These are phyloP conservation scores for Rugalucina vietnamica DNA, from an alignment of 2,888 invertebrate species.

Conservation along the genomic window DNA sequence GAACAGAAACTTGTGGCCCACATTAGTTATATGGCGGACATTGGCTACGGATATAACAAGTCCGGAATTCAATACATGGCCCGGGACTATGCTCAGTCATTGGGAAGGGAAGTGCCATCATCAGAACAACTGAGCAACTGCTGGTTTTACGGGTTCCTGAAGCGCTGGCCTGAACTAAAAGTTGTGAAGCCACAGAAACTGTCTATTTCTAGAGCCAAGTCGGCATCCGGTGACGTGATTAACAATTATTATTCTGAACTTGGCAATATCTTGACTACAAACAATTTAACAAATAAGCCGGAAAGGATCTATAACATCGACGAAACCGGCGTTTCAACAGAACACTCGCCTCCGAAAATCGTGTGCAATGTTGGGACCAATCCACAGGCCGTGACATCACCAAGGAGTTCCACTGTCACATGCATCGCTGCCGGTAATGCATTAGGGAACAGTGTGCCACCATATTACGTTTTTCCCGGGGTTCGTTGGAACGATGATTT, in stretches of 20 bases:
- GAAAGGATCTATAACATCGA: slow-evolving; percentile 14
- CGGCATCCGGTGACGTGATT: not conserved
- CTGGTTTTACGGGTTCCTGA: not conserved
- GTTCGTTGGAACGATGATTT: slow-evolving; percentile 31
- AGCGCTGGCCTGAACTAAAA: not conserved
- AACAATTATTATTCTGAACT: not conserved
- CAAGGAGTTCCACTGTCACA: slow-evolving; percentile 27
- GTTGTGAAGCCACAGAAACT: slow-evolving; percentile 5
- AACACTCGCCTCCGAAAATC: slow-evolving; percentile 9
- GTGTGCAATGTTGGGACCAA: slow-evolving; percentile 23
- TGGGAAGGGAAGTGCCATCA: too few relatives aligned
- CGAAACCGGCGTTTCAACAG: not conserved
- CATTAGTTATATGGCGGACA: too few relatives aligned
- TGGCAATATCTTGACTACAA: not conserved
- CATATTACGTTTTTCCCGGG: slow-evolving; percentile 39
- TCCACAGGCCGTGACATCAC: slow-evolving; percentile 31
- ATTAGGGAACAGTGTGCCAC: slow-evolving; percentile 31
- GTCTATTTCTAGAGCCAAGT: not conserved
- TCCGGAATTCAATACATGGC: too few relatives aligned
- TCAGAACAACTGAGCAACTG: too few relatives aligned
- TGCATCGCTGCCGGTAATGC: slow-evolving; percentile 43
- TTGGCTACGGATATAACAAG: too few relatives aligned
- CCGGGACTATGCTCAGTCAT: too few relatives aligned
- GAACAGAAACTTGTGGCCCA: too few relatives aligned
- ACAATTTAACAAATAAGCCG: not conserved